phyloP scores from a whole-genome alignment of 2,888 invertebrate species.

The Amphipoea oculea region DNA sequence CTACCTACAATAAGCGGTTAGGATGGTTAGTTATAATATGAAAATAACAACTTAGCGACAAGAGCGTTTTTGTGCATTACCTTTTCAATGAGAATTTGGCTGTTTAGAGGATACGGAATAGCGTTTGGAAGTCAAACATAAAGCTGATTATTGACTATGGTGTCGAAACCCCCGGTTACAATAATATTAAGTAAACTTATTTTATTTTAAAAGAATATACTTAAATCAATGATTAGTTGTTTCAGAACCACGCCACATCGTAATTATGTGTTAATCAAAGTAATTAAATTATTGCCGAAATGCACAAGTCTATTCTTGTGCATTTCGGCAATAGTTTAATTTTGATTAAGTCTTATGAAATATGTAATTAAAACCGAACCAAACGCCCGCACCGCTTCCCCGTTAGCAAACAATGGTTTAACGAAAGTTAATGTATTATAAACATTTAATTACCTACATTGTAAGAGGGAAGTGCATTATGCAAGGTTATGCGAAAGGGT shows the following conservation, averaged over 20 bases:
- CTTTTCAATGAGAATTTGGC: neutral
- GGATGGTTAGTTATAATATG: slow-evolving; percentile 2
- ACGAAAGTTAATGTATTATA: slow-evolving; percentile 56
- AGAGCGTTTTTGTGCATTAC: neutral
- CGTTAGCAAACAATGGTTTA: slow-evolving; percentile 38
- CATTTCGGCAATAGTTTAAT: too few relatives aligned
- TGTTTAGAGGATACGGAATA: too few relatives aligned
- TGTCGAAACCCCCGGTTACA: neutral
- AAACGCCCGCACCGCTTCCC: slow-evolving; percentile 5
- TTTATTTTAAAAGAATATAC: neutral
- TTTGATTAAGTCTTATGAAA: neutral
- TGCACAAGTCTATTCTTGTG: too few relatives aligned
- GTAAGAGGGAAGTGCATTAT: slow-evolving; percentile 73
- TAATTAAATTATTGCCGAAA: neutral
- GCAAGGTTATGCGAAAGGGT: slow-evolving; percentile 78
- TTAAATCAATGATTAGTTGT: neutral
- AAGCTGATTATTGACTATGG: neutral
- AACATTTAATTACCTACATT: slow-evolving; percentile 62
- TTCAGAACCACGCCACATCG: neutral
- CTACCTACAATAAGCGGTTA: neutral
- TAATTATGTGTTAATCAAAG: neutral
- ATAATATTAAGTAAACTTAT: neutral
- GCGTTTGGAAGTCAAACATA: neutral
- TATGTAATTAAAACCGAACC: slow-evolving; percentile 8
- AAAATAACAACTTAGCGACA: neutral